Percentiles rank a stretch among this genome's conserved stretches.
phyloP scores from a whole-genome alignment of 2,888 invertebrate genomes.

The Fragum whitleyi region DNA sequence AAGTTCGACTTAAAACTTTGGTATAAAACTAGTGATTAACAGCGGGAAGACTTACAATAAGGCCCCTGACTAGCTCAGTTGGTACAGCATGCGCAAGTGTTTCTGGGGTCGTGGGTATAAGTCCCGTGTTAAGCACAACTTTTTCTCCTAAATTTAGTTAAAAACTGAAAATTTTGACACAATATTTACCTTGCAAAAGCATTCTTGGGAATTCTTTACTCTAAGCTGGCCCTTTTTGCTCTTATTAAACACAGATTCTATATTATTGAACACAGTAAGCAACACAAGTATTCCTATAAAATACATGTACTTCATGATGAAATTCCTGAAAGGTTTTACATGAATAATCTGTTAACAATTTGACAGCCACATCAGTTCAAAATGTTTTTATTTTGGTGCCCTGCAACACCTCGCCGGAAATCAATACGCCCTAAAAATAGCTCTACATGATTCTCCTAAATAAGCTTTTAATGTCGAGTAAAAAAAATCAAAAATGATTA shows the following conservation, averaged over 20 bases:
- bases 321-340: not conserved
- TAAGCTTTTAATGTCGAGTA: not conserved
- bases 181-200: conserved; percentile 82
- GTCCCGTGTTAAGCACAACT: too few relatives aligned
- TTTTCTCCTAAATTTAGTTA: too few relatives aligned
- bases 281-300: not conserved
- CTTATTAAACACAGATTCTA: conserved; percentile 48
- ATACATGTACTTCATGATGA: conserved; percentile 2
- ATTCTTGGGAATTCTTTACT: conserved; percentile 58
- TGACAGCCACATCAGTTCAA: not conserved
- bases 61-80: too few relatives aligned
- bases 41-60: too few relatives aligned
- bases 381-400: conserved; percentile 57
- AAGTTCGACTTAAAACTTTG: too few relatives aligned
- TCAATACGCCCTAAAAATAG: conserved; percentile 38
- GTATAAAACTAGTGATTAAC: too few relatives aligned
- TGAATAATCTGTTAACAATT: not conserved
- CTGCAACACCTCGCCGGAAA: conserved; percentile 61
- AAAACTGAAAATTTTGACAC: too few relatives aligned
- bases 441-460: not conserved
- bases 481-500: not conserved
- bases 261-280: not conserved
- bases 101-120: too few relatives aligned
- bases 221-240: conserved; percentile 64
- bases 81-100: too few relatives aligned